A percentile compares a stretch with the other conserved stretches of the same genome.
phyloP scores from a whole-genome alignment of 2,797 vertebrate genomes.

The Aselliscus stoliczkanus region DNA sequence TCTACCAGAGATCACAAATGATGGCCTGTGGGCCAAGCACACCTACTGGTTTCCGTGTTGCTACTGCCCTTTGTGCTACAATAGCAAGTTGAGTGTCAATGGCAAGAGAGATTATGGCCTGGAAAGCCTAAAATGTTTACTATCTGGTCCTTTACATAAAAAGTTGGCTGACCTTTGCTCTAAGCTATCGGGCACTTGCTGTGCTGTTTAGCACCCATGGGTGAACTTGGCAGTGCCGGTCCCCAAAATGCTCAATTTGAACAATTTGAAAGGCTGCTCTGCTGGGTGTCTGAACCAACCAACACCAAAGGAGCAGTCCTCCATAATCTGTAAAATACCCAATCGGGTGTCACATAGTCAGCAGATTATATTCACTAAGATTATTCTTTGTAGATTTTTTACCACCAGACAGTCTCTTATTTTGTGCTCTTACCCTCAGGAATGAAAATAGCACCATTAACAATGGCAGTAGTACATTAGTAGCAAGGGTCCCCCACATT shows the following conservation, averaged over 20 bases:
- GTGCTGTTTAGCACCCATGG: neutral
- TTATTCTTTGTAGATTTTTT: neutral
- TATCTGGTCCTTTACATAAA: neutral
- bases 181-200: neutral
- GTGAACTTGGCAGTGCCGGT: neutral
- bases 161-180: neutral
- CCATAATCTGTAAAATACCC: neutral
- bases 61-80: neutral
- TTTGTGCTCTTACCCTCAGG: neutral
- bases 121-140: neutral
- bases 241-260: neutral
- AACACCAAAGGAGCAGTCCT: neutral
- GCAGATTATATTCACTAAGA: neutral
- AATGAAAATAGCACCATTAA: neutral
- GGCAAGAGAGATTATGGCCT: neutral
- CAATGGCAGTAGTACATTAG: neutral
- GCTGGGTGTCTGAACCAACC: neutral
- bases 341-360: neutral
- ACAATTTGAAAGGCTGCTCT: neutral
- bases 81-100: neutral
- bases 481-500: neutral
- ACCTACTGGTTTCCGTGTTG: neutral
- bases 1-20: neutral
- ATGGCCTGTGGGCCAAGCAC: fast-evolving
- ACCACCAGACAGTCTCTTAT: neutral